Evolutionary conservation across 2,797 vertebrate species (phyloP).

Genomic region (Arrhamphus sclerolepis): DNA sequence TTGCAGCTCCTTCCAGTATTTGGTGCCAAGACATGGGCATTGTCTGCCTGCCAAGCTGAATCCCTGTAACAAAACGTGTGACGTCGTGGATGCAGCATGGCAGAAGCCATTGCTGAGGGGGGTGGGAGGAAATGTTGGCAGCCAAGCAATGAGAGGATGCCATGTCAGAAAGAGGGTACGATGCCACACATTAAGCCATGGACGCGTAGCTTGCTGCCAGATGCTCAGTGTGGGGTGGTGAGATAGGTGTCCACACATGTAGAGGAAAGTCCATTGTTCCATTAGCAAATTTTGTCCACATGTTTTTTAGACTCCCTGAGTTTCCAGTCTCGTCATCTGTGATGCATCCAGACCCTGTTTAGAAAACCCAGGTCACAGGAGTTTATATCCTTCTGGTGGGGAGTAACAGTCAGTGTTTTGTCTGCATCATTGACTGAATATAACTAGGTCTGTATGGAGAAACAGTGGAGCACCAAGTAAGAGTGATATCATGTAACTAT

Average conservation of each 20-base stretch:
- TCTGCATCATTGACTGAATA: too few relatives aligned
- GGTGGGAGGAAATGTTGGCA: conserved; percentile 58
- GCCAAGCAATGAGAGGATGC: conserved; percentile 66
- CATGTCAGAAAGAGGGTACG: conserved; percentile 60
- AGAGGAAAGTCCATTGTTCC: conserved; percentile 48
- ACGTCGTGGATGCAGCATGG: conserved; percentile 66
- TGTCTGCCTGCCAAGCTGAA: conserved; percentile 79
- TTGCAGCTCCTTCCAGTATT: conserved; percentile 62
- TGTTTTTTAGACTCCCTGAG: conserved; percentile 32
- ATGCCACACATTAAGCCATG: conserved; percentile 50
- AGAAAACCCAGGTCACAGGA: conserved; percentile 14
- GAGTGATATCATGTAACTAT: neutral
- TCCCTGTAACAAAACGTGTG: conserved; percentile 78
- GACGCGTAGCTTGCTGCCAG: conserved; percentile 46
- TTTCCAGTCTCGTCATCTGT: conserved; percentile 32
- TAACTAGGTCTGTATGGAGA: too few relatives aligned
- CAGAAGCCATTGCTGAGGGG: conserved; percentile 59
- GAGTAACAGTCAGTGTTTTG: neutral
- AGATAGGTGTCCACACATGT: conserved; percentile 23
- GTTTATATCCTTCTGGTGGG: conserved; percentile 17
- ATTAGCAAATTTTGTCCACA: conserved; percentile 48
- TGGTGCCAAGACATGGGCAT: conserved; percentile 80
- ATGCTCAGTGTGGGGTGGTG: conserved; percentile 25
- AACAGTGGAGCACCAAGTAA: too few relatives aligned
- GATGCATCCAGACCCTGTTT: conserved; percentile 33